Percentiles rank a stretch among this genome's conserved stretches.
Evolutionary conservation across 2,888 invertebrate genomes (phyloP).

Genomic region (Heliconius hortense): DNA sequence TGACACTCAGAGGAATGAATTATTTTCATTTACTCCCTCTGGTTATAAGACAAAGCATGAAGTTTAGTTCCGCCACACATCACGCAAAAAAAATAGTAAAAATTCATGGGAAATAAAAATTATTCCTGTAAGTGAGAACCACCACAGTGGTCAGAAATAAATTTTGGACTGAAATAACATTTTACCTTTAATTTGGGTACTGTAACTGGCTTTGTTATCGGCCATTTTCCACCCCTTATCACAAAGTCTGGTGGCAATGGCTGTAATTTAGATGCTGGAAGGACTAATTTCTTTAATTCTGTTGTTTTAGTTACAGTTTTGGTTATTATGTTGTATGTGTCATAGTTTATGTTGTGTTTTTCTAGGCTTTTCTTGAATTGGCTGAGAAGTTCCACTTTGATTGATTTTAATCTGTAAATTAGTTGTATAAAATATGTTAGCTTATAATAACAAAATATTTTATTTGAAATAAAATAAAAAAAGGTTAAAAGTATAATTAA

Average conservation of each 20-base stretch:
- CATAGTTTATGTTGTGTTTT: conserved; percentile 50
- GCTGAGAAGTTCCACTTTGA: conserved; percentile 51
- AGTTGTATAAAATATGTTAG: background rate
- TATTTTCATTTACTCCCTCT: background rate
- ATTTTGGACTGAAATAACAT: background rate
- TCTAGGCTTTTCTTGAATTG: conserved; percentile 53
- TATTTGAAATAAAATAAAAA: background rate
- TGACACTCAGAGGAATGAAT: too few relatives aligned
- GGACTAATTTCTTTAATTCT: conserved; percentile 54
- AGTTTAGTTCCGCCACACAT: background rate
- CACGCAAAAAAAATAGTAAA: background rate
- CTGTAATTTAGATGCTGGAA: conserved; percentile 71
- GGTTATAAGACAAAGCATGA: background rate
- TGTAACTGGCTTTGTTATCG: conserved; percentile 2
- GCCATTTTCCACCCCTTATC: conserved; percentile 28
- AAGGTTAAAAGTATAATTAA: background rate
- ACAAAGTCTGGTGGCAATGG: conserved; percentile 66
- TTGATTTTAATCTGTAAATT: conserved; percentile 56
- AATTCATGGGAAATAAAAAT: too few relatives aligned
- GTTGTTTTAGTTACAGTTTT: conserved; percentile 30
- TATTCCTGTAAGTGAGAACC: too few relatives aligned
- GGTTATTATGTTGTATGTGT: conserved; percentile 44
- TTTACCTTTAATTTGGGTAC: conserved; percentile 36
- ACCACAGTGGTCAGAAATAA: too few relatives aligned
- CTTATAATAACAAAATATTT: background rate